Conservation (phyloP, 2,888 invertebrate species). For the Ligdia adustata region DNA sequence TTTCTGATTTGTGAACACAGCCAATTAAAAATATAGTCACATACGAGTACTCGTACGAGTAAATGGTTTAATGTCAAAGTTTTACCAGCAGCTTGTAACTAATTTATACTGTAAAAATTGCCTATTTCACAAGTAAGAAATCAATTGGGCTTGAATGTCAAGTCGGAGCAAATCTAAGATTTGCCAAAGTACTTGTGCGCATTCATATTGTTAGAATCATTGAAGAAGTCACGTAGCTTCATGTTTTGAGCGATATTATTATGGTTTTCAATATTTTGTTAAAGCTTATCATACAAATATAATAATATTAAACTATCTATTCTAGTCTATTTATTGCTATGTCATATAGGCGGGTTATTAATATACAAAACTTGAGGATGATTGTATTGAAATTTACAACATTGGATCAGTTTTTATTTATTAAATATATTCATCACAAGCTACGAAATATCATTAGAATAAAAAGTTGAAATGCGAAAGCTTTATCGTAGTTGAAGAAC, state of each 20-base stretch:
- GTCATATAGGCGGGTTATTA: conserved; percentile 81
- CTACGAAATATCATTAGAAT: conserved; percentile 22
- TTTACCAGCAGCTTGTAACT: conserved; percentile 12
- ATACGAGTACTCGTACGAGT: too few relatives aligned
- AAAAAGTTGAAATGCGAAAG: conserved; percentile 40
- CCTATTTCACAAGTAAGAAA: conserved; percentile 22
- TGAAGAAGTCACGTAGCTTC: conserved; percentile 24
- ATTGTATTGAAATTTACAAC: conserved; percentile 62
- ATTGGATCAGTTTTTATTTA: conserved; percentile 37
- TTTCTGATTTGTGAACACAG: too few relatives aligned
- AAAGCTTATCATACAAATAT: conserved; percentile 47
- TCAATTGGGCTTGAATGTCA: conserved; percentile 26
- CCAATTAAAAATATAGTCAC: too few relatives aligned
- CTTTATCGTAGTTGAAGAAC: conserved; percentile 40
- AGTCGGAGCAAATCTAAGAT: conserved; percentile 37
- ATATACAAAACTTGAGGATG: conserved; percentile 67
- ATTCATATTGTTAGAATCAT: conserved; percentile 41
- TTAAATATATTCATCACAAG: conserved; percentile 23
- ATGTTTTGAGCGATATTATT: conserved; percentile 34
- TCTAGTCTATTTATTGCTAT: conserved; percentile 83
- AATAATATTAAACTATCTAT: conserved; percentile 69
- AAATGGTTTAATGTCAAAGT: conserved; percentile 9
- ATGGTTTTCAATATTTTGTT: conserved; percentile 30
- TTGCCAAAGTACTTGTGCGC: conserved; percentile 55
- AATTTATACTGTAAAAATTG: conserved; percentile 26